Evolutionary conservation across 2,888 invertebrate species (phyloP), one percentile per base, ranked within the genome.

Genomic region (Melieria crassipennis): DNA sequence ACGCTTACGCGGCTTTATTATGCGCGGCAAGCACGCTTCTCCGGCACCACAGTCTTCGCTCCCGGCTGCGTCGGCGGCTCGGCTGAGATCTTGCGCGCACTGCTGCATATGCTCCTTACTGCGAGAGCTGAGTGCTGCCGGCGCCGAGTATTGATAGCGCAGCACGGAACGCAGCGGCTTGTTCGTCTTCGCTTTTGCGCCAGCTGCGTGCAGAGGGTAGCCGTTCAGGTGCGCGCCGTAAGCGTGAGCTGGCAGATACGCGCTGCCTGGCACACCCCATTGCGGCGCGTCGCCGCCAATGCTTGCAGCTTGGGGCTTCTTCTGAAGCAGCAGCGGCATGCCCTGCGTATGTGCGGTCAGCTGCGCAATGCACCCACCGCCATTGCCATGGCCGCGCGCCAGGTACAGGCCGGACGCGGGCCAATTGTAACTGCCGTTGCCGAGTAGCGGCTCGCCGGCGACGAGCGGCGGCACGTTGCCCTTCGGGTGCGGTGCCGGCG

Each of bases 1-100:
- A 66, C 96, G 90, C 85, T 96, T 96, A 65, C 96, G 89, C 6
- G 95, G 95, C 86, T 96, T 96, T 81, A 96, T 95, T 76, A 96
- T 95, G 79, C 96, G 90, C 76, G 95, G 95, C 82, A 95, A 88
- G 87, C 93, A 93, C 76, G 92, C 93, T 3, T 67, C 67, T 6
- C 60, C 67, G 83, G 94, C 94, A 9, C 68, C 76, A 69, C 46
- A 43, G 50, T 61, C 52, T 13, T 76, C 75, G 57, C 70, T 77
- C 30, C 30, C 30, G 30, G 30, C 30, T 30, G 30, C 30, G 30
- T 30, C 30, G 30, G 30, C 30, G 3, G 30, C 30, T 30, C 30
- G 30, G 30, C 30, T 30, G 30, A 10, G 11, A n/a, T 64, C 57
- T 63, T 13, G 46, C 13, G 56, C 7, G 7, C 43, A 10, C n/a